These are phyloP conservation scores for Salmo trutta DNA, from an alignment of 2,797 vertebrate species.

Conservation along the genomic window DNA sequence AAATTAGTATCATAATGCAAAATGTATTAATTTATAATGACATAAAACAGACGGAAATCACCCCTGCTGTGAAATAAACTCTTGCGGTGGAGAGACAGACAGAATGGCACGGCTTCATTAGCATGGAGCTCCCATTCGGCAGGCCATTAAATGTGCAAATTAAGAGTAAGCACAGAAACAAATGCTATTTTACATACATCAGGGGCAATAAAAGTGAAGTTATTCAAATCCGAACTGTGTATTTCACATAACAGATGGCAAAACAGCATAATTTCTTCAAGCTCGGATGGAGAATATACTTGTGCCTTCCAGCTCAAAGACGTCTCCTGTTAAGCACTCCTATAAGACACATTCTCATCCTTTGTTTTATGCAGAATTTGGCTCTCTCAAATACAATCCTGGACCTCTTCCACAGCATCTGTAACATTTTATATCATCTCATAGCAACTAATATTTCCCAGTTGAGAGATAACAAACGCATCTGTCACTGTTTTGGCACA, in stretches of 20 bases:
- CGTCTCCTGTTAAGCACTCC: not conserved
- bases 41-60: conserved; percentile 29
- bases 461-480: not conserved
- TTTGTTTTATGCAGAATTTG: not conserved
- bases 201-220: conserved; percentile 20
- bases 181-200: conserved; percentile 19
- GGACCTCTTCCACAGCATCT: not conserved
- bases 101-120: conserved; percentile 39
- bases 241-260: conserved; percentile 37
- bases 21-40: conserved; percentile 37
- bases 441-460: not conserved
- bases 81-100: conserved; percentile 20
- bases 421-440: not conserved
- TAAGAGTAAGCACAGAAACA: conserved; percentile 42
- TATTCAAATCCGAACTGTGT: conserved; percentile 15
- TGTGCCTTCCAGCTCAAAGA: not conserved
- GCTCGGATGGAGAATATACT: not conserved
- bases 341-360: not conserved
- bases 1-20: conserved; percentile 44
- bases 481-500: not conserved
- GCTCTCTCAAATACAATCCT: not conserved
- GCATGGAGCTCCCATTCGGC: conserved; percentile 28
- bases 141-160: conserved; percentile 46
- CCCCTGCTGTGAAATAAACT: conserved; percentile 10
- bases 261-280: conserved; percentile 13